phyloP scores from a whole-genome alignment of 2,888 invertebrate species.

The Drosophila mimetica region DNA sequence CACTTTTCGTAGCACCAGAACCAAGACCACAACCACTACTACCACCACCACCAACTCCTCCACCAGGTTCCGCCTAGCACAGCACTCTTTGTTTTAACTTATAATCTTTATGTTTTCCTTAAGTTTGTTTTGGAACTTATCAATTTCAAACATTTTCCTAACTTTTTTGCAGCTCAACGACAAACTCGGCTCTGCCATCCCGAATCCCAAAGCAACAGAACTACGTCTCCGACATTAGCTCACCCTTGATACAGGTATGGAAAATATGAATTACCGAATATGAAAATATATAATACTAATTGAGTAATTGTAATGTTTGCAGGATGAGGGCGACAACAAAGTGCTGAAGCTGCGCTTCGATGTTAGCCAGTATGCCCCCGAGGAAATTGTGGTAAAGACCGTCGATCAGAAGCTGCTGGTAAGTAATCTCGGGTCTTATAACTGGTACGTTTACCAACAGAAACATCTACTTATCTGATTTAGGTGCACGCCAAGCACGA shows the following conservation, averaged over 20 bases:
- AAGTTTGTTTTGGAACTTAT: too few species aligned
- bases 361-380: constrained; percentile 97
- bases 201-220: constrained; percentile 83
- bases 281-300: too few species aligned
- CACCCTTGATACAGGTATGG: constrained; percentile 89
- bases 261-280: neutral
- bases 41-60: constrained; percentile 42
- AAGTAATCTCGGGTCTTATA: constrained; percentile 22
- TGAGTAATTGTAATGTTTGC: too few species aligned
- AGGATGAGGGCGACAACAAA: constrained; percentile 97
- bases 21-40: constrained; percentile 47
- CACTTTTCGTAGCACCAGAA: constrained; percentile 58
- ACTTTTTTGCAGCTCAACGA: constrained; percentile 81
- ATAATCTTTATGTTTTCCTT: neutral
- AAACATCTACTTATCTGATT: constrained; percentile 66
- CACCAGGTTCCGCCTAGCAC: constrained; percentile 16
- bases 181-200: constrained; percentile 84
- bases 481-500: constrained; percentile 99
- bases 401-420: constrained; percentile 98
- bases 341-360: constrained; percentile 97
- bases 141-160: neutral
- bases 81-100: constrained; percentile 2
- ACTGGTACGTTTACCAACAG: too few species aligned
- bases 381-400: constrained; percentile 99
- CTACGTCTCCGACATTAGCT: constrained; percentile 94